Base-by-base conservation (phyloP, 2,113 vertebrate genomes). In the Xerus inauris region DNA sequence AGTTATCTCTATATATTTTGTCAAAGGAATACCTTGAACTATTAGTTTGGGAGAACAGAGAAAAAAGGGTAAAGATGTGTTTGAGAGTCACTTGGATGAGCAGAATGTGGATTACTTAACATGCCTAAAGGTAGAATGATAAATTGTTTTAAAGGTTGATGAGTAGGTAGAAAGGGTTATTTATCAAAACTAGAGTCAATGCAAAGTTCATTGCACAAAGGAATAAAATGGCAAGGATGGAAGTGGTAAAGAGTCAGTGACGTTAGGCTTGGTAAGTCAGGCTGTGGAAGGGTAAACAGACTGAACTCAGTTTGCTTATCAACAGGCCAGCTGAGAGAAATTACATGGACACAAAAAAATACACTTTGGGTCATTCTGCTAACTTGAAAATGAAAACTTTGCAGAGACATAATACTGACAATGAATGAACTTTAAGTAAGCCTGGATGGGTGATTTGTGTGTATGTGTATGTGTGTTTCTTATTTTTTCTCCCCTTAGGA, bases 401-500 rank as follows among this genome's bases (percentile, higher is more conserved):
- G n/a, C 40, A 75, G 69, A 73, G 86, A 72, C 28, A 35, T 10
- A 80, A 22, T 49, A 8, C 79, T 84, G 69, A 67, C 69, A 82
- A 91, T 75, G 30, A 87, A 86, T 65, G 71, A 69, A 73, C 64
- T 93, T 96, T 59, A 95, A 96, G 95, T 54, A 95, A 96, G 38
- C 20, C 45, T 91, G 28, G 32, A 19, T n/a, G 49, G 26, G 59
- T 72, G 76, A 9, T 38, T 22, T 32, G 64, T 17, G 42, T 71
- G 30, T 82, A 3, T 24, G 4, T 24, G 59, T 42, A 28, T 45
- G 22, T 42, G 38, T 73, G 47, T 81, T 47, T 45, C 26, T 57
- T 73, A 20, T 40, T 72, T 84, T 76, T 95, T 92, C 38, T 47
- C 28, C 72, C 30, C 16, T 24, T 38, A 77, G 38, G 47, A 54